Base-by-base conservation (phyloP, 2,797 vertebrate genomes). In the Tinamus major region DNA sequence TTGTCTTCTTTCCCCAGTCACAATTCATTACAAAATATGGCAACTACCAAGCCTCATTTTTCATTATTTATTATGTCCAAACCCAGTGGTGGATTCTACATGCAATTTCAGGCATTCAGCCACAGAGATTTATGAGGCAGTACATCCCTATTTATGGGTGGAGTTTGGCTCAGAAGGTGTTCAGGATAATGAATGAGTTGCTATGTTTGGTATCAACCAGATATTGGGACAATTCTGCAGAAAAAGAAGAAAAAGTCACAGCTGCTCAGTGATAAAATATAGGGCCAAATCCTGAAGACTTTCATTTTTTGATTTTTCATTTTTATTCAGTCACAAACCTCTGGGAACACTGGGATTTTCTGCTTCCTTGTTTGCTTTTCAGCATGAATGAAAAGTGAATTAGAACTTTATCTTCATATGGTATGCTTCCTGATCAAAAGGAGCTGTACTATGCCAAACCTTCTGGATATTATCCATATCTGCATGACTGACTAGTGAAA, bases 61-160 rank as follows among this genome's bases (percentile, higher is more conserved):
- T 96, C 93, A 94, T 94, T 95, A 94, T 95, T 92, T 94, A 92
- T 94, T 95, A 81, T 77, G 91, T 94, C 87, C 79, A 87, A 94
- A 88, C 17, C n/a, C 46, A 76, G 67, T 91, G 70, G 87, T 91
- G 65, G 74, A 92, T 95, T 93, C 72, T 79, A 79, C 49, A 77
- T 53, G 42, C 35, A 44, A 92, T 92, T 95, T 87, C n/a, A 92
- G 65, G 53, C 49, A 48, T 58, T 35, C 35, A 93, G 90, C 39
- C 63, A 75, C 77, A 65, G 93, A 94, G 87, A 95, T 96, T 95
- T 96, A 96, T 95, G 95, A 96, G 92, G 56, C 62, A 70, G 77
- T 79, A 55, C 27, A 93, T 33, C 13, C 85, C 77, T 95, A 35
- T 95, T 95, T 95, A 89, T 88, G 89, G 89, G 92, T 91, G 94